Base-by-base conservation (phyloP, 1,140 invertebrate genomes). In the Leptopilina clavipes region DNA sequence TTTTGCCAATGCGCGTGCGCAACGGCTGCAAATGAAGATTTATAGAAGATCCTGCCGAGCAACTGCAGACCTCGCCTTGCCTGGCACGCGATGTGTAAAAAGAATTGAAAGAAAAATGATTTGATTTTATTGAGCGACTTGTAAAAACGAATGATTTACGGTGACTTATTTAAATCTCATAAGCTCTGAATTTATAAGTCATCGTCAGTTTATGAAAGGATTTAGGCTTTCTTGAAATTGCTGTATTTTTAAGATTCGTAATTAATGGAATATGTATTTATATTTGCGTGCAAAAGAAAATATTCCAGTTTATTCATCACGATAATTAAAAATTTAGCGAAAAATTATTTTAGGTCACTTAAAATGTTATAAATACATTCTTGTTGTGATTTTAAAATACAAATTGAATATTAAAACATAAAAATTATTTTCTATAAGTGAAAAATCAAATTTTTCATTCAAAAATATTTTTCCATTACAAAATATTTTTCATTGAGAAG, bases 11-110 rank as follows among this genome's bases (percentile, higher is more conserved):
- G 59, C 22, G 71, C 71, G 71, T 44, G 71, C 71, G 71, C 70
- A 54, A 71, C 79, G 72, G 72, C 79, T 75, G 76, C 83, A 87
- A 86, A 86, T 86, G 81, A 86, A 86, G 82, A 85, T 85, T 86
- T 86, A 86, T 86, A 82, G 80, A 74, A 76, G 78, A 77, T 75
- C 75, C 73, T 72, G 83, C 78, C 82, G 81, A 74, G 78, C 80
- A 81, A 83, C 75, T 76, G 43, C 2, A 10, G 40, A 65, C 70
- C 71, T 18, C 22, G 52, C 19, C 48, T 8, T 75, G 71, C 73
- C 59, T 72, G 71, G 76, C 74, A 37, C 56, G 59, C 70, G 72
- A 70, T 18, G 18, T 54, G 52, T 19, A 54, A 11, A 54, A 54
- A 54, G 52, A 18, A 54, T 54, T 54, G 17, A 19, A 54, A 54